Evolutionary conservation across 2,113 vertebrate genomes (phyloP).

Genomic region (Tragelaphus strepsiceros): DNA sequence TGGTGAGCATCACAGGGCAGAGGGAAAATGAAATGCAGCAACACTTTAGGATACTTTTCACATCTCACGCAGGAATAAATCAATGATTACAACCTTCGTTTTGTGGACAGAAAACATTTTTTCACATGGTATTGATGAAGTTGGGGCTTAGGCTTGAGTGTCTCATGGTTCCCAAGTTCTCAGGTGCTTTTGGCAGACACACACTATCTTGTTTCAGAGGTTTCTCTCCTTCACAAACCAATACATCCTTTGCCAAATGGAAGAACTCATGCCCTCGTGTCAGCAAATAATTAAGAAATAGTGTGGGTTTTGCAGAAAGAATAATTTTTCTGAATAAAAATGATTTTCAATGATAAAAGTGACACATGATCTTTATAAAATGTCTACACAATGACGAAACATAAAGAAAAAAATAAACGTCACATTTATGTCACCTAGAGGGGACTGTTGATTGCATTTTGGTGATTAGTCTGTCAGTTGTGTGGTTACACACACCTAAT

Average conservation of each 20-base stretch:
- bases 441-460: neutral
- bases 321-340: conserved; percentile 4
- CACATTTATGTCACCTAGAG: neutral
- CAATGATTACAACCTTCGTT: neutral
- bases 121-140: too few species aligned
- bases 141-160: neutral
- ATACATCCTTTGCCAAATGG: neutral
- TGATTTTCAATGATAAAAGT: conserved; percentile 9
- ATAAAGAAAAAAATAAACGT: neutral
- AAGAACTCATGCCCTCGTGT: neutral
- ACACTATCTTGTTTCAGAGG: neutral
- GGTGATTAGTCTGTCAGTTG: neutral
- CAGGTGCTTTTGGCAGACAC: neutral
- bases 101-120: neutral
- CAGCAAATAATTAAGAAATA: neutral
- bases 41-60: neutral
- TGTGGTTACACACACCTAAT: neutral
- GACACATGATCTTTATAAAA: neutral
- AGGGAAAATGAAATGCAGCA: neutral
- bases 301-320: neutral
- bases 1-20: neutral
- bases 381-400: neutral
- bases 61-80: neutral
- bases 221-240: neutral
- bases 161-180: neutral